A percentile compares a stretch with the other conserved stretches of the same genome.
Conservation (phyloP, 1,140 invertebrate genomes). For the Sycophila sp. region DNA sequence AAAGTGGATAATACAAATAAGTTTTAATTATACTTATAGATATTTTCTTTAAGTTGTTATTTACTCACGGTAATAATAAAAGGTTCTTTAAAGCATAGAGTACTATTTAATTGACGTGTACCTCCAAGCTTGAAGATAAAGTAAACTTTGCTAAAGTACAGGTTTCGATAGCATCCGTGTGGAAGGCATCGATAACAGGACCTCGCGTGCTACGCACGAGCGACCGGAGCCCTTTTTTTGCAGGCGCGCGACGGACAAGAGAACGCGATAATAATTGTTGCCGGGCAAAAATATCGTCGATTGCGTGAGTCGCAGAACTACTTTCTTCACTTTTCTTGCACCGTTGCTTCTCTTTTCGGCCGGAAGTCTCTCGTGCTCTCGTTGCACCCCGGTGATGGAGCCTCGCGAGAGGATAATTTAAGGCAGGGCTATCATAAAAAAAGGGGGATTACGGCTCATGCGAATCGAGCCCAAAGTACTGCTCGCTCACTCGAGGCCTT, state of each 20-base stretch:
- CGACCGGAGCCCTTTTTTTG: neutral
- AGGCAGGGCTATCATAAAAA: conserved; percentile 16
- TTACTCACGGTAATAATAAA: too few relatives aligned
- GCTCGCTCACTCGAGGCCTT: too few relatives aligned
- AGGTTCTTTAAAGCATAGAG: too few relatives aligned
- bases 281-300: conserved; percentile 17
- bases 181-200: conserved; percentile 23
- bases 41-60: too few relatives aligned
- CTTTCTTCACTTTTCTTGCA: neutral
- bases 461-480: conserved; percentile 13
- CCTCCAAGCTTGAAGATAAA: neutral
- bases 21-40: too few relatives aligned
- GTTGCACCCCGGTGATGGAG: neutral
- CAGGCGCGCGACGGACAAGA: neutral
- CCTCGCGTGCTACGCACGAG: conserved; percentile 21
- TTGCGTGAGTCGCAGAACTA: conserved; percentile 14
- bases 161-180: neutral
- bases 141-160: neutral
- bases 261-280: conserved; percentile 31
- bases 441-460: neutral
- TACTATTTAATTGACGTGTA: too few relatives aligned
- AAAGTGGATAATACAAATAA: too few relatives aligned
- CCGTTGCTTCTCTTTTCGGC: neutral
- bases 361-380: conserved; percentile 17
- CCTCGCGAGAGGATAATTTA: conserved; percentile 12